Percentiles rank a stretch among this genome's conserved stretches.
Conservation (phyloP, 2,888 invertebrate genomes). For the Tribolium freemani region DNA sequence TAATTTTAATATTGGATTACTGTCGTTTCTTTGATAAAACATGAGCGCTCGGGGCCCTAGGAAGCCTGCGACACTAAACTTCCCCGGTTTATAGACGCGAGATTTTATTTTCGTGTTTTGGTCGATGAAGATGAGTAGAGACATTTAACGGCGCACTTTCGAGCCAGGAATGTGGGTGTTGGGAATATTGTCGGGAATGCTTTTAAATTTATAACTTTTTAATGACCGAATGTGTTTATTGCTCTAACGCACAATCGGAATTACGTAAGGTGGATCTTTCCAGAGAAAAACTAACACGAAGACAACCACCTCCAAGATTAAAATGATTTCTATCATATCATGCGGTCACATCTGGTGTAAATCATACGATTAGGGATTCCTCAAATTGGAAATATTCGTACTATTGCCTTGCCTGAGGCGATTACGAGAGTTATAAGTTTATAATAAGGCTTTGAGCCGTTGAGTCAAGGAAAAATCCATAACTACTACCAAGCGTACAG, state of each 20-base stretch:
- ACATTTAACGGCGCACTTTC: conserved; percentile 5
- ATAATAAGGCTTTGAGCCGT: too few species aligned
- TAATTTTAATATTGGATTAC: conserved; percentile 30
- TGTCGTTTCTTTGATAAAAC: conserved; percentile 25
- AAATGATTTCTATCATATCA: too few species aligned
- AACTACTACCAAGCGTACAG: too few species aligned
- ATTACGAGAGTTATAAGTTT: too few species aligned
- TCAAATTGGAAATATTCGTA: too few species aligned
- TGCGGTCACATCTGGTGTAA: too few species aligned
- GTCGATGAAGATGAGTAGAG: neutral
- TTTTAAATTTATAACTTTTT: conserved; percentile 32
- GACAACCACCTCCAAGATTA: neutral
- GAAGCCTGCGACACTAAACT: neutral
- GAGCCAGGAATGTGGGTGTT: conserved; percentile 25
- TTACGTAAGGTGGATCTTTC: conserved; percentile 23
- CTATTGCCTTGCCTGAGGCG: too few species aligned
- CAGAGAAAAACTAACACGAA: conserved; percentile 29
- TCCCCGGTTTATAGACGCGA: neutral
- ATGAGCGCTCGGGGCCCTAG: neutral
- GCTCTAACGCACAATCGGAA: conserved; percentile 17
- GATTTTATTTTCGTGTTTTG: neutral
- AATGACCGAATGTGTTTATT: conserved; percentile 36
- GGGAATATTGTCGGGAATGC: conserved; percentile 1
- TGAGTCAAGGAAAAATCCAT: too few species aligned
- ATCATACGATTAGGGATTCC: too few species aligned